phyloP scores from a whole-genome alignment of 2,113 vertebrate species.

The Odocoileus hemionus region DNA sequence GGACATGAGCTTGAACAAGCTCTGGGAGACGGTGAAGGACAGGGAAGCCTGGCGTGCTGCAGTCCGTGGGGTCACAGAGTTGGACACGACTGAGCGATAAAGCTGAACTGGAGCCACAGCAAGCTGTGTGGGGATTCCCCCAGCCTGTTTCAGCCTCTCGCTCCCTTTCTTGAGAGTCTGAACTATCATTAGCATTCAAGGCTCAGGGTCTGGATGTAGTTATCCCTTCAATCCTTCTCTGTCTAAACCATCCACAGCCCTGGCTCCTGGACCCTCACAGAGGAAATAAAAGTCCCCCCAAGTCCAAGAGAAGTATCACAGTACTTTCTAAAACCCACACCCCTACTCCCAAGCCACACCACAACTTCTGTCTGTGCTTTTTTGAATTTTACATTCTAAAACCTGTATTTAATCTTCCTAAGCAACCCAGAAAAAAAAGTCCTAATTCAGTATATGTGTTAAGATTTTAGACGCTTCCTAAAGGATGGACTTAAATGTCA shows the following conservation, averaged over 20 bases:
- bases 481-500: constrained; percentile 34
- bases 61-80: background rate
- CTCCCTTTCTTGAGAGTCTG: background rate
- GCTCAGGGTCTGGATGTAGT: constrained; percentile 43
- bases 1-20: background rate
- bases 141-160: background rate
- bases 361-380: background rate
- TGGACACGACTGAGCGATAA: background rate
- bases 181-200: background rate
- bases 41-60: background rate
- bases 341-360: background rate
- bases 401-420: background rate
- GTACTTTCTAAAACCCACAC: background rate
- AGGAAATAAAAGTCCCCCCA: constrained; percentile 31
- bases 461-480: constrained; percentile 8
- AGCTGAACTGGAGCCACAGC: background rate
- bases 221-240: constrained; percentile 47
- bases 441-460: background rate
- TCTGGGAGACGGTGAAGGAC: background rate
- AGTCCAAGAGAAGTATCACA: background rate
- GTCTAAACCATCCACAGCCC: background rate
- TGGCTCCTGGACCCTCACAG: background rate
- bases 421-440: background rate
- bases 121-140: accelerated
- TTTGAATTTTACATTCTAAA: background rate